Base-by-base conservation (phyloP, 2,888 invertebrate species). In the Mactromeris polynyma region DNA sequence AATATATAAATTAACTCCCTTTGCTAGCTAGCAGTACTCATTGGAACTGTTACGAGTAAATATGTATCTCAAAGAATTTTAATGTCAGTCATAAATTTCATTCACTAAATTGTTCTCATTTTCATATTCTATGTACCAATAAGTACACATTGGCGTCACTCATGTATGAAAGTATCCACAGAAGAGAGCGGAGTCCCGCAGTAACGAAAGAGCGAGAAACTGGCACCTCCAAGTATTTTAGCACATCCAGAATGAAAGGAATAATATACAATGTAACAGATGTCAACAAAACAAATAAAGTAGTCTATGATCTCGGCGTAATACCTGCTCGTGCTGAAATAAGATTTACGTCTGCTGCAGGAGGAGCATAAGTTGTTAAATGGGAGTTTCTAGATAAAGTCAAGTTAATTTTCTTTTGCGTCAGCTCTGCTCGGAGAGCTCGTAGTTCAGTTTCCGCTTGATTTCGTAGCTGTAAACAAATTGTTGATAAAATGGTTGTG, bases 391-490 rank as follows among this genome's bases (percentile, higher is more conserved):
- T 93, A 38, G 96, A 96, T 90, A 97, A 93, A 36, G 97, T 96
- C 94, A 97, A 95, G 89, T 97, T 97, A 82, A 97, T 97, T 94
- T 97, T 97, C 95, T 97, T 97, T 95, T 97, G 97, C 33, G 97
- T 96, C 88, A 97, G 95, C 92, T 97, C 97, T 81, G 97, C 96
- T 86, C 97, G 94, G 87, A 97, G 94, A 51, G 97, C 97, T 87
- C 97, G 94, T n/a, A 97, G 96, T 94, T 97, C 97, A 83, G 96
- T 96, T 93, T 97, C 97, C 9, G 97, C 97, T 94, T 97, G 97
- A 93, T 96, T 96, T 90, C 97, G 96, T 92, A 97, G 95, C 97
- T 97, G 96, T 11, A 96, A 96, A 46, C 64, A 77, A 82, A 73
- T 73, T 73, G 31, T 73, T 73, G 19, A 73, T 73, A 73, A 33